Evolutionary conservation across 2,113 vertebrate genomes (phyloP), one percentile per base, ranked within the genome.

Genomic region (Trichechus manatus): DNA sequence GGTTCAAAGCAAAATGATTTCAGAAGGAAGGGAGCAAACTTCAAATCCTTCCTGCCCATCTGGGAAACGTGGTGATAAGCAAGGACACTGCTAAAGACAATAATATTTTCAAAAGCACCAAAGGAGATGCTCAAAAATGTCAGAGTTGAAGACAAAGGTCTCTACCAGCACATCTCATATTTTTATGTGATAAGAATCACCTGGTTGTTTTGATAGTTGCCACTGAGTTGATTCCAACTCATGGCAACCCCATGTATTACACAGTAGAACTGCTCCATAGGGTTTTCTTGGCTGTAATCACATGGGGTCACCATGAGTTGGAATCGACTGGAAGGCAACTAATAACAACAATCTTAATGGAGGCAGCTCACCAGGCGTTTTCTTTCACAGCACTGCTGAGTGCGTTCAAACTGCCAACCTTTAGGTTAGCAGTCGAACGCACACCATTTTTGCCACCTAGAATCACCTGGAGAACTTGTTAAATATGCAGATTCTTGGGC

Each of bases 1-100:
- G 36, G 44, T 68, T 96, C 87, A 91, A 89, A 96, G 33, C 36
- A 68, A 97, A 95, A 89, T 91, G 1, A 89, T 63, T 93, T 96
- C 44, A 63, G 92, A 78, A 93, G 63, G 27, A 86, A 91, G 1
- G 0, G 61, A 66, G 56, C 25, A 86, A 96, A 89, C 79, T 94
- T 95, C 75, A 78, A 92, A 94, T 90, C 50, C 88, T 72, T 77
- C 85, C 20, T 91, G 81, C 33, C 78, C 79, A 93, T 86, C 66
- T 90, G n/a, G 44, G 29, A 93, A 72, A 66, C 77, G 68, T 70
- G 23, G 1, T 44, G 33, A 77, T 82, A 94, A 93, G 33, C 80
- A 19, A 91, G 22, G 89, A 63, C 91, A 82, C 82, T 81, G 6
- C 47, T 81, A 70, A 94, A 75, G 27, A 77, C 63, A 92, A 86